Conservation (phyloP, 1,140 invertebrate species). For the Aphaenogaster ashmeadi region DNA sequence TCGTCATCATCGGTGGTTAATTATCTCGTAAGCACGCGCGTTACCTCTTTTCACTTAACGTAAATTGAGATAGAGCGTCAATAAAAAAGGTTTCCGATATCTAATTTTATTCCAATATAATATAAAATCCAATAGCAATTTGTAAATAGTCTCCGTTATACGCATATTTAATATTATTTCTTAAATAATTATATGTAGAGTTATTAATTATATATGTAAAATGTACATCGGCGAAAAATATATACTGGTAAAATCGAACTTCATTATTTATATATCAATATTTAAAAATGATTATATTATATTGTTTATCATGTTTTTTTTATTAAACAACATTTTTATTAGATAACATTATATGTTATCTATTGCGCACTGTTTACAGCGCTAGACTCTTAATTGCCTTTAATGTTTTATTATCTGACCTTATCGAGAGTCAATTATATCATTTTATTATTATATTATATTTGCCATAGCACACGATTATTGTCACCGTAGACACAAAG, state of each 20-base stretch:
- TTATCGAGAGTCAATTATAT: too few species aligned
- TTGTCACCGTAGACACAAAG: not conserved
- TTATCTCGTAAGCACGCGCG: conserved; percentile 47
- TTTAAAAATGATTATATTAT: not conserved
- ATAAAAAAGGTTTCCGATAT: not conserved
- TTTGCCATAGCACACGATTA: not conserved
- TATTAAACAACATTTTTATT: too few species aligned
- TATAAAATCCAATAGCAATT: not conserved
- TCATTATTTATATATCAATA: not conserved
- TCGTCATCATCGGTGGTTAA: conserved; percentile 29
- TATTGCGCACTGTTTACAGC: too few species aligned
- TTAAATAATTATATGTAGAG: not conserved
- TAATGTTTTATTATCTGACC: too few species aligned
- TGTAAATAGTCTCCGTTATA: not conserved
- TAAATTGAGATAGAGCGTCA: conserved; percentile 18
- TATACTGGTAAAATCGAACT: not conserved
- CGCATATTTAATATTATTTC: not conserved
- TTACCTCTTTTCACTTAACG: conserved; percentile 40
- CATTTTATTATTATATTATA: too few species aligned
- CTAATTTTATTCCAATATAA: conserved; percentile 11
- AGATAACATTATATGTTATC: too few species aligned
- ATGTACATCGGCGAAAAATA: not conserved
- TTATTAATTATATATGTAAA: not conserved
- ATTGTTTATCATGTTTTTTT: too few species aligned
- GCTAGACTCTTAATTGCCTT: too few species aligned